These are phyloP conservation scores for Lamellibrachia luymesi DNA, from an alignment of 1,140 invertebrate genomes.

Conservation along the genomic window DNA sequence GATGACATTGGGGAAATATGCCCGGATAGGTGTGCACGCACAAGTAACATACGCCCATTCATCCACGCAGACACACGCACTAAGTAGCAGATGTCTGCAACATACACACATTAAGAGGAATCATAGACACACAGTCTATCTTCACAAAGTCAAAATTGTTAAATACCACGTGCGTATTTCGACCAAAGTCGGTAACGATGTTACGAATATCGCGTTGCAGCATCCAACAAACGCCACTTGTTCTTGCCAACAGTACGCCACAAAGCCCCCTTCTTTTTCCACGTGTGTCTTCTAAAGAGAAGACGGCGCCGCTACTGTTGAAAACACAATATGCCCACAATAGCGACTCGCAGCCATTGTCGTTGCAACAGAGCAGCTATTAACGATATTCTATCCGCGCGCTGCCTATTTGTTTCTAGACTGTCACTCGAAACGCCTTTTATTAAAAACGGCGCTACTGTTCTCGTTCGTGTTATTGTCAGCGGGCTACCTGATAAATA, in stretches of 20 bases:
- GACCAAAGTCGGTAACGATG: not conserved
- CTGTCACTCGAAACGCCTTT: constrained; percentile 3
- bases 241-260: not conserved
- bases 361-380: not conserved
- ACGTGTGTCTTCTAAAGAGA: not conserved
- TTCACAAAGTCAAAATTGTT: not conserved
- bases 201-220: not conserved
- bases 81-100: not conserved
- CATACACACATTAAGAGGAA: not conserved
- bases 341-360: not conserved
- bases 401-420: not conserved
- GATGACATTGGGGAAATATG: not conserved
- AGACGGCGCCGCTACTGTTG: not conserved
- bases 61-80: not conserved
- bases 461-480: not conserved
- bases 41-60: not conserved
- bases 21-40: not conserved
- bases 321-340: not conserved
- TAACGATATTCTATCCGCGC: not conserved
- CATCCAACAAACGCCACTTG: not conserved
- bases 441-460: constrained; percentile 4
- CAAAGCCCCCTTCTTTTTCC: not conserved
- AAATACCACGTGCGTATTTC: not conserved
- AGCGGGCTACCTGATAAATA: not conserved
- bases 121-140: not conserved